These are phyloP conservation scores for Imbricaverruca yamaguchii DNA, from an alignment of 2,888 invertebrate species.

Conservation along the genomic window DNA sequence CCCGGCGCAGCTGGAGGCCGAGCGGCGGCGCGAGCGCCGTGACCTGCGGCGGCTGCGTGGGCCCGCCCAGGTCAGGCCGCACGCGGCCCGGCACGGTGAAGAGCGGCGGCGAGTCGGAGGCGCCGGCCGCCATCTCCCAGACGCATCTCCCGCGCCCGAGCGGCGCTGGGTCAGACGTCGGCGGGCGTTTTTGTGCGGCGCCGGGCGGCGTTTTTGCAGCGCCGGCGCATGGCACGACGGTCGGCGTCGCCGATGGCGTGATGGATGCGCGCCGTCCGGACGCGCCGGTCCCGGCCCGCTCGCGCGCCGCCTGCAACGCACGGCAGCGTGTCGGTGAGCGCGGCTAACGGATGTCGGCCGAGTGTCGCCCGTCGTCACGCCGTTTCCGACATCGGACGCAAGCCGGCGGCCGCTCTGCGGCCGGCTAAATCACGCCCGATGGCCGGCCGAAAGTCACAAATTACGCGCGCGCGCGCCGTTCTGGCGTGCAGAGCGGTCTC, in stretches of 20 bases:
- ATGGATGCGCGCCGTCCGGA: not conserved
- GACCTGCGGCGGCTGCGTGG: not conserved
- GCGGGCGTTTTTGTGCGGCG: not conserved
- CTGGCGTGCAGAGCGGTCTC: too few relatives aligned
- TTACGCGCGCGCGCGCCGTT: not conserved
- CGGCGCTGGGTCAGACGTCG: not conserved
- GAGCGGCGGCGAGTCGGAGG: not conserved
- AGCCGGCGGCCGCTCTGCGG: not conserved
- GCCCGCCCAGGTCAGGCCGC: not conserved
- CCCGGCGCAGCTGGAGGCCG: slow-evolving; percentile 43
- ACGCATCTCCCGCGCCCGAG: not conserved
- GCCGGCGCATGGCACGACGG: not conserved
- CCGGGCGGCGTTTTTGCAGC: not conserved
- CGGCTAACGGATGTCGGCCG: not conserved
- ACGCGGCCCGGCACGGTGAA: slow-evolving; percentile 16
- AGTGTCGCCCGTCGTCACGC: not conserved
- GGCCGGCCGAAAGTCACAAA: slow-evolving; percentile 6
- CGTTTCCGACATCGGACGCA: not conserved
- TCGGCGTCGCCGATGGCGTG: not conserved
- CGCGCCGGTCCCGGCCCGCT: not conserved
- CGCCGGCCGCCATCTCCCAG: not conserved
- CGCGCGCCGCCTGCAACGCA: not conserved
- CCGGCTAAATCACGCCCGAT: not conserved
- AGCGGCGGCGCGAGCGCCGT: not conserved
- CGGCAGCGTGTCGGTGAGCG: not conserved